Percentiles rank a stretch among this genome's conserved stretches.
Evolutionary conservation across 2,797 vertebrate species (phyloP).

Genomic region (Acanthornis magna): DNA sequence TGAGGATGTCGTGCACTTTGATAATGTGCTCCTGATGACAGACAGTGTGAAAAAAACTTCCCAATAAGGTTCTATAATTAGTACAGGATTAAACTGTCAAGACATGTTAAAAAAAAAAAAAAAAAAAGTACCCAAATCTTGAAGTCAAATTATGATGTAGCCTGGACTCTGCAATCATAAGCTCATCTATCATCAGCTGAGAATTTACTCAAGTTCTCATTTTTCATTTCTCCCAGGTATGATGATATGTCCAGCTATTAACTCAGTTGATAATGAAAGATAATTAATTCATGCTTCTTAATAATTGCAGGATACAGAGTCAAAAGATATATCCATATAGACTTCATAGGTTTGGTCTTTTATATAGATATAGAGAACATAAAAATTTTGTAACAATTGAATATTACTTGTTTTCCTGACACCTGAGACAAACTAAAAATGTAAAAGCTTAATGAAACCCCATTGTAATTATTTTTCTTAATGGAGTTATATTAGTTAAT

Average conservation of each 20-base stretch:
- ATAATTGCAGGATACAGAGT: neutral
- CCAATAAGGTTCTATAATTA: neutral
- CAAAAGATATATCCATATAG: neutral
- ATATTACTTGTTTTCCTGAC: neutral
- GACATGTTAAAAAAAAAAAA: neutral
- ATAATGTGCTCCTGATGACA: neutral
- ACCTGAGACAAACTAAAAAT: neutral
- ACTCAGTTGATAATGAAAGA: neutral
- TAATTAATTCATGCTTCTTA: neutral
- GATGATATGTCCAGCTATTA: neutral
- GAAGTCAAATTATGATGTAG: neutral
- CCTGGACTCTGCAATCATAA: neutral
- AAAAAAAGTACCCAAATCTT: rapidly evolving
- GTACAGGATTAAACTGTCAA: neutral
- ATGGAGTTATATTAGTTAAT: neutral
- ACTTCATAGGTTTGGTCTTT: neutral
- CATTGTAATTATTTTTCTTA: neutral
- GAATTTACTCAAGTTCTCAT: neutral
- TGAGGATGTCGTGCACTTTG: neutral
- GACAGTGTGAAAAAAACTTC: neutral
- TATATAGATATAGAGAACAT: neutral
- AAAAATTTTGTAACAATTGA: neutral
- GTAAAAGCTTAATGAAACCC: neutral
- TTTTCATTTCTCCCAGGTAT: neutral
- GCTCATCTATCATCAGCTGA: neutral